These are phyloP conservation scores for Scartelaos histophorus DNA, from an alignment of 2,113 vertebrate genomes.

Conservation along the genomic window DNA sequence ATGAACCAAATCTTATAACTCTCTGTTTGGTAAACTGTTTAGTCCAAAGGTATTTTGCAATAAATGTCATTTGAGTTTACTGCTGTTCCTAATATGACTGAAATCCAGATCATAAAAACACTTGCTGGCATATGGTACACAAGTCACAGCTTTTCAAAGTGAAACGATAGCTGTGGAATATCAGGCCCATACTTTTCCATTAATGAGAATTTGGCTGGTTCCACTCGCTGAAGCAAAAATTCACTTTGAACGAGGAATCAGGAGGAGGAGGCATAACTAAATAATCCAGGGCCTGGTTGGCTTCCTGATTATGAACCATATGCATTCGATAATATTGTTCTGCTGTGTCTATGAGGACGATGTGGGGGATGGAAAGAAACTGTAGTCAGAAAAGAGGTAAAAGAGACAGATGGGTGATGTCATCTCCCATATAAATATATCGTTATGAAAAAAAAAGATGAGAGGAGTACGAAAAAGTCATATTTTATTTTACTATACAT, in stretches of 20 bases:
- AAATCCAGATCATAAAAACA: slow-evolving; percentile 6
- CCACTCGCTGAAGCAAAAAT: slow-evolving; percentile 70
- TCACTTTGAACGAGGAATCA: slow-evolving; percentile 57
- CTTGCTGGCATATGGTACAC: slow-evolving; percentile 37
- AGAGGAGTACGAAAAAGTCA: neutral
- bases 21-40: neutral
- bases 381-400: slow-evolving; percentile 6
- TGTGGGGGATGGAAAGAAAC: slow-evolving; percentile 2
- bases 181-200: slow-evolving; percentile 77
- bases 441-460: neutral
- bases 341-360: slow-evolving; percentile 29
- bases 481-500: neutral
- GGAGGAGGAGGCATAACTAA: slow-evolving; percentile 74
- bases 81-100: slow-evolving; percentile 26
- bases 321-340: slow-evolving; percentile 82
- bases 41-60: neutral
- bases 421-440: slow-evolving; percentile 58
- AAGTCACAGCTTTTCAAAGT: slow-evolving; percentile 50
- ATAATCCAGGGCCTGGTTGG: slow-evolving; percentile 80
- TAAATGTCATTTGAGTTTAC: slow-evolving; percentile 3
- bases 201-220: slow-evolving; percentile 85
- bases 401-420: slow-evolving; percentile 69
- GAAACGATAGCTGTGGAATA: slow-evolving; percentile 72
- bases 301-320: slow-evolving; percentile 76
- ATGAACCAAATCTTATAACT: neutral